Conservation (phyloP, 2,888 invertebrate genomes). For the Tetramorium bicarinatum region DNA sequence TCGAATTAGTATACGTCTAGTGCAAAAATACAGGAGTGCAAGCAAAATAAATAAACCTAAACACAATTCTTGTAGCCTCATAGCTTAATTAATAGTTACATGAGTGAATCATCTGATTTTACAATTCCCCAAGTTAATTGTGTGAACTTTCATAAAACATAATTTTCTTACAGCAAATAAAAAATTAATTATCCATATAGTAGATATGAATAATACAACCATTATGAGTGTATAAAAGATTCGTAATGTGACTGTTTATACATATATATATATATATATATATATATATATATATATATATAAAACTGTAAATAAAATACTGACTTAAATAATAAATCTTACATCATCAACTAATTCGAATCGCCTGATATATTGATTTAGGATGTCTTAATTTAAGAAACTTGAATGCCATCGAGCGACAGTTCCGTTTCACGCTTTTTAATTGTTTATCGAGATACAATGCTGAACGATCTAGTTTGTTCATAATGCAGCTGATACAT, state of each 20-base stretch:
- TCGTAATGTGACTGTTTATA: neutral
- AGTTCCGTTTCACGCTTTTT: slow-evolving; percentile 64
- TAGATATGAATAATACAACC: neutral
- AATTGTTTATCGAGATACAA: slow-evolving; percentile 77
- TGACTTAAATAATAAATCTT: slow-evolving; percentile 20
- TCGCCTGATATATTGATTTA: slow-evolving; percentile 52
- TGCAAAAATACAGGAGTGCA: slow-evolving; percentile 8
- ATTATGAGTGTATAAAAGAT: neutral
- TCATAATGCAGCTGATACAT: slow-evolving; percentile 67
- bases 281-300: no score
- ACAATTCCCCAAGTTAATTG: neutral
- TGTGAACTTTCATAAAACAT: neutral
- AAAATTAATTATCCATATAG: neutral
- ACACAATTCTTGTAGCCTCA: neutral
- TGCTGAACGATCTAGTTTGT: slow-evolving; percentile 69
- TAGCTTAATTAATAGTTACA: neutral
- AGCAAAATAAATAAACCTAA: slow-evolving; percentile 21
- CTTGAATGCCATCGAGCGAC: slow-evolving; percentile 67
- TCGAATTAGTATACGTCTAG: neutral
- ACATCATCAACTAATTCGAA: slow-evolving; percentile 32
- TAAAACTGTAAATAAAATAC: neutral
- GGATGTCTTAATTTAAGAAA: slow-evolving; percentile 70
- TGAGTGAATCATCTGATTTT: slow-evolving; percentile 16
- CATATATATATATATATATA: no score
- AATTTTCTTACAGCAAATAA: neutral